These are phyloP conservation scores for Patella depressa DNA, from an alignment of 2,888 invertebrate species.

Conservation along the genomic window DNA sequence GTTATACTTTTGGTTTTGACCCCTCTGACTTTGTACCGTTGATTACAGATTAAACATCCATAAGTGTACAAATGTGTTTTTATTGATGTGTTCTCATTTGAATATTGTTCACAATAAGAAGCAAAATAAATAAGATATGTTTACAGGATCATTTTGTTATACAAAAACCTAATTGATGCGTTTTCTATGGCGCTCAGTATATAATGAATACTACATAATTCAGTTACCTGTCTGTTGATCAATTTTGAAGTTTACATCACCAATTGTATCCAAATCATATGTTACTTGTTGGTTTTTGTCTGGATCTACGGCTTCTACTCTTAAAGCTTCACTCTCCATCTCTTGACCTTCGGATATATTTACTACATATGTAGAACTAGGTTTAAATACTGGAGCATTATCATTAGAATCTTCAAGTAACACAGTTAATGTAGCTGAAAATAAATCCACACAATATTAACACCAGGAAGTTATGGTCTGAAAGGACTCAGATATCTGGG, in stretches of 20 bases:
- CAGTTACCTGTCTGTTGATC: conserved; percentile 39
- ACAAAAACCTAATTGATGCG: no score
- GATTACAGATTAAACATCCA: no score
- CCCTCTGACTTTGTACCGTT: no score
- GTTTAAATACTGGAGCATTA: conserved; percentile 56
- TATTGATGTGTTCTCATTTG: no score
- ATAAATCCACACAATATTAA: not conserved
- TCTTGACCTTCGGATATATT: conserved; percentile 54
- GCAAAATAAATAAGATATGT: no score
- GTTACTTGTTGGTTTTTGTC: conserved; percentile 53
- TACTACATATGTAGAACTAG: conserved; percentile 43
- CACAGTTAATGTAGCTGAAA: conserved; percentile 54
- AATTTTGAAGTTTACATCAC: conserved; percentile 39
- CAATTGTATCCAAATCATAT: conserved; percentile 43
- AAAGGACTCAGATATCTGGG: no score
- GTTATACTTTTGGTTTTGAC: no score
- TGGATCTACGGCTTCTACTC: conserved; percentile 52
- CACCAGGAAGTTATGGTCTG: no score
- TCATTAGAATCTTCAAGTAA: conserved; percentile 59
- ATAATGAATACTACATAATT: not conserved
- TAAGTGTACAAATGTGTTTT: no score
- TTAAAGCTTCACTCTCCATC: conserved; percentile 46
- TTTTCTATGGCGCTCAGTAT: no score
- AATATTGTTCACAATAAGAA: no score
- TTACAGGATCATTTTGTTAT: no score